Evolutionary conservation across 2,113 vertebrate species (phyloP).

Genomic region (Tretioscincus oriximinensis): DNA sequence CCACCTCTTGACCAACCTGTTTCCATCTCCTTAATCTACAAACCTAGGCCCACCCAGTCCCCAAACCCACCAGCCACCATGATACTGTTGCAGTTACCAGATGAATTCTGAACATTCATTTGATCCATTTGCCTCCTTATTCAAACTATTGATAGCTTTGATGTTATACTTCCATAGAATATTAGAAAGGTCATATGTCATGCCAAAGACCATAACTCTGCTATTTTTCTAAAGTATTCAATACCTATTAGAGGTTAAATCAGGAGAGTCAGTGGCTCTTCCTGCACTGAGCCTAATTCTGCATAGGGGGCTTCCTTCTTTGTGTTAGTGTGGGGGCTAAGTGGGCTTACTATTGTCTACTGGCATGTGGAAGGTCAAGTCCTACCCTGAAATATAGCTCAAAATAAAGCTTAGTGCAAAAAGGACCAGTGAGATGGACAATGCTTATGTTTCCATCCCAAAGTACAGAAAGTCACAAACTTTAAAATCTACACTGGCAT

Average conservation of each 20-base stretch:
- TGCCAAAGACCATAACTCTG: not conserved
- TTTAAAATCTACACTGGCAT: conserved; percentile 49
- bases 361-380: no score
- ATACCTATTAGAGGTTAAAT: conserved; percentile 3
- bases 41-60: no score
- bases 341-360: no score
- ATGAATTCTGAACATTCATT: not conserved
- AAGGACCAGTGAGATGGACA: not conserved
- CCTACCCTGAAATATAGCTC: no score
- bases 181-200: conserved; percentile 1
- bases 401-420: no score
- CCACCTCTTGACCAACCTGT: no score
- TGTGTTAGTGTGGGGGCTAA: no score
- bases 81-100: not conserved
- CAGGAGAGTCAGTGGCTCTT: not conserved
- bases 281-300: no score
- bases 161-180: not conserved
- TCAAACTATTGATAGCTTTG: not conserved
- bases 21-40: no score
- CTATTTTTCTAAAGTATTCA: not conserved
- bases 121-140: not conserved
- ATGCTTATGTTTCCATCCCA: not conserved
- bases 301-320: no score
- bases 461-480: conserved; percentile 26
- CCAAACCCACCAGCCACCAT: no score